Evolutionary conservation across 2,888 invertebrate species (phyloP), one percentile per base, ranked within the genome.

Genomic region (Hemistola chrysoprasaria): DNA sequence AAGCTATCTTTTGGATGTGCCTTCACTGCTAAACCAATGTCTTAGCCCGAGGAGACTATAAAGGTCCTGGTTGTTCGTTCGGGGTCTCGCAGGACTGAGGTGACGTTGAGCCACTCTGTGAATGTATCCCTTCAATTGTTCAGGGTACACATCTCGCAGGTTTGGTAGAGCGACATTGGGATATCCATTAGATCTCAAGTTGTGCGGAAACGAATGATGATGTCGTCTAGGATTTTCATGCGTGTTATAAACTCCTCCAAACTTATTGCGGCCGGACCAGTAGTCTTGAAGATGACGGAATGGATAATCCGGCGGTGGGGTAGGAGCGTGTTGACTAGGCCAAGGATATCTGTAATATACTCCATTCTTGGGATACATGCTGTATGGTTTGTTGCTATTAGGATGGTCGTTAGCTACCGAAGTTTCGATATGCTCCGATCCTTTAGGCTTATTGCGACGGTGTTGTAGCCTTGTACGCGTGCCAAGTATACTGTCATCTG

Each of bases 21-120:
- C 81, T 71, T 87, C 86, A 55, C 78, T 81, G 59, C 85, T 85
- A 53, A 88, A 85, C 88, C 88, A 88, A 66, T 88, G 88, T 55
- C 84, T 77, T 38, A 88, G 65, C 22, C 87, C 88, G 23, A 88
- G 77, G 21, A 88, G 78, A 59, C 75, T 83, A 67, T 88, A 88
- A 10, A 87, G 74, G 56, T 85, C 82, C 56, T 80, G 86, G 59
- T 81, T 78, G 50, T 65, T 77, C 23, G 63, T 56, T 53, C 69
- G 75, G 43, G 78, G 55, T 59, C 72, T 68, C 53, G 65, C 54
- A 24, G 79, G 76, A 61, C 59, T 71, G 40, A 64, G 54, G 43
- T 72, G 77, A 44, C 65, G 78, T 50, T 72, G 74, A 11, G 66
- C 62, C 39, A 69, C 49, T 55, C 78, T 67, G 53, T 73, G 82